Base-by-base conservation (phyloP, 2,113 vertebrate species). In the Lethenteron camtschaticum region DNA sequence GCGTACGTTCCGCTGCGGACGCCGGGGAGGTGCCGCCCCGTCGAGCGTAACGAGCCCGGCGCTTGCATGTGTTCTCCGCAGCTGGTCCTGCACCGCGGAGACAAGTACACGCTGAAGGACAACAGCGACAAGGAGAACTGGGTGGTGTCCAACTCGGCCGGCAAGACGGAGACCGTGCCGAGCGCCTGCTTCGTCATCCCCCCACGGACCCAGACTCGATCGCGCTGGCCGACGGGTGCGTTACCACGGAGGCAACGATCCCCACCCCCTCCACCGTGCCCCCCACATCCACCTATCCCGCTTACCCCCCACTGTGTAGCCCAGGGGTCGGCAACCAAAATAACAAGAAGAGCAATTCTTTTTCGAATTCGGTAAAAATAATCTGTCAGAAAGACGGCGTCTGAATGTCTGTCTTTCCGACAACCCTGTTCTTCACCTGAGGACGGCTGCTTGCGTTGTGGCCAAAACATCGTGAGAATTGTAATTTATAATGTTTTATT, bases 101-200 rank as follows among this genome's bases (percentile, higher is more conserved):
- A 91, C 20, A 84, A 74, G 73, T 82, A 84, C 57, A 81, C 72
- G 1, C 77, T 99, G 76, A 80, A 81, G 73, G 87, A 91, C 14
- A 95, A 89, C 77, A 76, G 77, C 12, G 82, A 87, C 74, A 76
- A 63, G 0, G 78, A 85, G 69, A 88, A 83, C 72, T 99, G 94
- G 94, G 77, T 85, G 0, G 75, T 96, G 13, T 76, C 82, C 71
- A 77, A 77, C 56, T 75, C 73, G 1, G 24, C 79, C 1, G 85
- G 85, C 1, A 72, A 77, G 58, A 79, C 80, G 69, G 85, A 83
- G 75, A 77, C 74, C 1, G 82, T 83, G 69, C 94, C 94, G 2
- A 86, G 85, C 56, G 81, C 84, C 72, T 96, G 90, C 68, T 88
- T 99, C 78, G 76, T 76, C 71, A 84, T 96, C 73, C 87, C 86